These are phyloP conservation scores for Junco hyemalis DNA, from an alignment of 2,113 vertebrate species.

Conservation along the genomic window DNA sequence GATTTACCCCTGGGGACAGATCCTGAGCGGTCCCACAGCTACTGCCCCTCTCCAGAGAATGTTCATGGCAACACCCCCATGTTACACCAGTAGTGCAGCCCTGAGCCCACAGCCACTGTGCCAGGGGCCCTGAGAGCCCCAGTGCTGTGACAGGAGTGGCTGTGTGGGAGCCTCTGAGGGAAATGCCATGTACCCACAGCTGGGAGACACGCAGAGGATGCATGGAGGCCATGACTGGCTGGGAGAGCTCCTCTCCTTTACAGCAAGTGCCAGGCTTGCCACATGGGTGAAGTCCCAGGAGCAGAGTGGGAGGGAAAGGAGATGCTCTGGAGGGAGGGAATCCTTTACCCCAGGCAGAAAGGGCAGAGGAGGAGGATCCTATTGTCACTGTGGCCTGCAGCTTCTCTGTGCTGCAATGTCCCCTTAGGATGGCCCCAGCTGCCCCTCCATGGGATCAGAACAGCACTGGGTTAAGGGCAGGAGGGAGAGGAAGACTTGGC, in stretches of 20 bases:
- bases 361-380: not conserved
- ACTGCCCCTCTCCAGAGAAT: not conserved
- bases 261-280: not conserved
- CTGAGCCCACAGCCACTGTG: not conserved
- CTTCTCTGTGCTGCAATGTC: rapidly evolving
- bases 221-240: not conserved
- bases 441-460: not conserved
- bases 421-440: not conserved
- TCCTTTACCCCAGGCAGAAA: not conserved
- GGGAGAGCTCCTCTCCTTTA: not conserved
- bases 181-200: rapidly evolving
- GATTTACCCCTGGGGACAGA: not conserved
- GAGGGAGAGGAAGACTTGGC: not conserved
- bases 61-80: rapidly evolving
- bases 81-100: not conserved
- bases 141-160: not conserved
- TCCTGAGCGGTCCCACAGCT: rapidly evolving
- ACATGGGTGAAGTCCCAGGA: not conserved
- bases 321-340: not conserved
- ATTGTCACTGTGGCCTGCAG: not conserved
- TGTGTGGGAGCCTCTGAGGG: not conserved
- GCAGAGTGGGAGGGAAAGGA: not conserved
- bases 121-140: not conserved
- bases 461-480: not conserved
- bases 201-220: not conserved